Evolutionary conservation across 2,888 invertebrate genomes (phyloP).

Genomic region (Nasonovia ribisnigri): DNA sequence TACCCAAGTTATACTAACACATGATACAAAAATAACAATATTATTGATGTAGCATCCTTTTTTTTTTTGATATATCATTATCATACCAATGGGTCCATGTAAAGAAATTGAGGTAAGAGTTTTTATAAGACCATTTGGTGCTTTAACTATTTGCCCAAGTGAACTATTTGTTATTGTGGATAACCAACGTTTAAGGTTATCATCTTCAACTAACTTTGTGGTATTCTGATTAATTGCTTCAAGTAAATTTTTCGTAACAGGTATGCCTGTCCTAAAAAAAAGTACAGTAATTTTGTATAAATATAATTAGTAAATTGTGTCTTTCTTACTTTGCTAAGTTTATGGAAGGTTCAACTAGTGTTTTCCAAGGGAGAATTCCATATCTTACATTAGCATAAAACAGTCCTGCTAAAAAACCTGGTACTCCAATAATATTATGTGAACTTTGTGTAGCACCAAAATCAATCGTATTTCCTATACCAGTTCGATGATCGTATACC

Average conservation of each 20-base stretch:
- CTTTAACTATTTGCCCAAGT: conserved; percentile 71
- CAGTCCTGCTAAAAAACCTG: conserved; percentile 76
- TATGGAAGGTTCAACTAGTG: conserved; percentile 75
- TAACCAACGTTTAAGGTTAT: conserved; percentile 66
- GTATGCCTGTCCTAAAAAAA: conserved; percentile 72
- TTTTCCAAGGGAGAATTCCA: conserved; percentile 75
- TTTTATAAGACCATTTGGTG: conserved; percentile 72
- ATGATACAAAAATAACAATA: not conserved
- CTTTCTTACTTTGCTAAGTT: conserved; percentile 72
- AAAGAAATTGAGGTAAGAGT: conserved; percentile 74
- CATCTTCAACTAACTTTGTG: conserved; percentile 59
- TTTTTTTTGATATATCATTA: not conserved
- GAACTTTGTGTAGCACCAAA: conserved; percentile 71
- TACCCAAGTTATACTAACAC: not conserved
- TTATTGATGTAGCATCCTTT: not conserved
- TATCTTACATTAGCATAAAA: conserved; percentile 74
- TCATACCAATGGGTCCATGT: conserved; percentile 70
- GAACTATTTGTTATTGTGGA: conserved; percentile 69
- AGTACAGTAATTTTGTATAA: conserved; percentile 24
- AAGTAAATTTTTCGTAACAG: conserved; percentile 72
- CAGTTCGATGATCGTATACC: conserved; percentile 78
- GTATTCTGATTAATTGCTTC: conserved; percentile 69
- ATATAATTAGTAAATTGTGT: not conserved
- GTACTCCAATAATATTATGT: conserved; percentile 70
- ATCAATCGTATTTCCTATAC: conserved; percentile 74